These are phyloP conservation scores for Nephotettix cincticeps DNA, from an alignment of 1,140 invertebrate genomes.

Conservation along the genomic window DNA sequence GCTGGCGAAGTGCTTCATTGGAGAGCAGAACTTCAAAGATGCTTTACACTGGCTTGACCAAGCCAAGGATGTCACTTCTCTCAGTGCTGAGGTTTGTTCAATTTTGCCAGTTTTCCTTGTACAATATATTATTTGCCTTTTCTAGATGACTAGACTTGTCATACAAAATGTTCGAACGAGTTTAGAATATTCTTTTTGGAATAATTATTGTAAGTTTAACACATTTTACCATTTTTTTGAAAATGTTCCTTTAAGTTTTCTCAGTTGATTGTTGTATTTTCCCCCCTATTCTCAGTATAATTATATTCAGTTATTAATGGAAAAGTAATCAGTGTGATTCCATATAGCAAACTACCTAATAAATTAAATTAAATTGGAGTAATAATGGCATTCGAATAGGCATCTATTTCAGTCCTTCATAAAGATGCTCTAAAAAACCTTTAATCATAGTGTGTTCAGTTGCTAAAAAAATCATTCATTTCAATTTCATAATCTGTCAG, in stretches of 20 bases:
- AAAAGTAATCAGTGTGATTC: too few species aligned
- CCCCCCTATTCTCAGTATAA: too few species aligned
- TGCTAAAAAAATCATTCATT: too few species aligned
- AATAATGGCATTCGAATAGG: too few species aligned
- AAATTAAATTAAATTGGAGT: too few species aligned
- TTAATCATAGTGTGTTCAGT: too few species aligned
- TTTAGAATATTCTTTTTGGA: neutral
- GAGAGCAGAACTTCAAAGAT: slow-evolving; percentile 52
- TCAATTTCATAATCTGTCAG: too few species aligned
- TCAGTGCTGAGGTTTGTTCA: slow-evolving; percentile 35
- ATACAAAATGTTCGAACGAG: neutral
- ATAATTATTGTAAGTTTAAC: neutral
- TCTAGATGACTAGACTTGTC: neutral
- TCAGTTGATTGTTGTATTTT: too few species aligned
- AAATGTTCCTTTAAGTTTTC: neutral
- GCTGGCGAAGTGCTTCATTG: slow-evolving; percentile 67
- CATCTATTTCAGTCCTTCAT: too few species aligned
- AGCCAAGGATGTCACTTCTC: slow-evolving; percentile 42
- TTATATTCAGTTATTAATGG: too few species aligned
- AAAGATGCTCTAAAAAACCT: too few species aligned
- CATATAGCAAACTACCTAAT: too few species aligned
- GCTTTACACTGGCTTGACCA: slow-evolving; percentile 59
- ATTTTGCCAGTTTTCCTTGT: neutral
- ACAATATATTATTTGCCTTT: neutral
- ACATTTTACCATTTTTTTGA: neutral